Evolutionary conservation across 2,888 invertebrate genomes (phyloP).

Genomic region (Drosophila meridiana): DNA sequence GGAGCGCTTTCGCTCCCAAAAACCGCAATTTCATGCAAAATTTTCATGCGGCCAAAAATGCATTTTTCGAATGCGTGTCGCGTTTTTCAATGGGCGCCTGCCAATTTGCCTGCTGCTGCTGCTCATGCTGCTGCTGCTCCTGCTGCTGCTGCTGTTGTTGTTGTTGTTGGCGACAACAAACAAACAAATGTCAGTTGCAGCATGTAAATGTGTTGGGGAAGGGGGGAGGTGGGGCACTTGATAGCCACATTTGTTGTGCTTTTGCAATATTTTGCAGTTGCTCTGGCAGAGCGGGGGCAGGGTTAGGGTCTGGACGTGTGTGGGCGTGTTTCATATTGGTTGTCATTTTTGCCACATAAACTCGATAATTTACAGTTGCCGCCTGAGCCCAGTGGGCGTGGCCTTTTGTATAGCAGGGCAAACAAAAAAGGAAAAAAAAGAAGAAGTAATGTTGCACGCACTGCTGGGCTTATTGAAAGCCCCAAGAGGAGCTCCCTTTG

Average conservation of each 20-base stretch:
- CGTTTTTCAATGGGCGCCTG: constrained; percentile 67
- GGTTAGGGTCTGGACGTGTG: not conserved
- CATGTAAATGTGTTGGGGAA: constrained; percentile 16
- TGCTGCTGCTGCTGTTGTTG: constrained; percentile 2
- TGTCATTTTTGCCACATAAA: constrained; percentile 68
- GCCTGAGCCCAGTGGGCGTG: constrained; percentile 20
- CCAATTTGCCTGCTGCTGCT: constrained; percentile 63
- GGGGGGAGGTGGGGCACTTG: not conserved
- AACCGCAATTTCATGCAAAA: constrained; percentile 74
- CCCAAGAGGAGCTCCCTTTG: not conserved
- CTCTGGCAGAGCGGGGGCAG: not conserved
- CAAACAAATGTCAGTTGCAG: constrained; percentile 67
- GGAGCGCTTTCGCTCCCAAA: constrained; percentile 16
- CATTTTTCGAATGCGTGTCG: constrained; percentile 78
- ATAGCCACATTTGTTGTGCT: constrained; percentile 53
- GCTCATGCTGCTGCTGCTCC: not conserved
- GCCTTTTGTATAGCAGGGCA: constrained; percentile 3
- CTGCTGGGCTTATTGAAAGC: constrained; percentile 2
- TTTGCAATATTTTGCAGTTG: constrained; percentile 41
- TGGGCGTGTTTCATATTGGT: constrained; percentile 23
- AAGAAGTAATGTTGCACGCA: constrained; percentile 11
- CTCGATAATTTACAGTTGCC: constrained; percentile 64
- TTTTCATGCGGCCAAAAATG: constrained; percentile 59
- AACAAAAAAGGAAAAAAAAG: constrained; percentile 2
- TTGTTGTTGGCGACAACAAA: constrained; percentile 44